Evolutionary conservation across 2,113 vertebrate genomes (phyloP).

Genomic region (Capreolus pygargus): DNA sequence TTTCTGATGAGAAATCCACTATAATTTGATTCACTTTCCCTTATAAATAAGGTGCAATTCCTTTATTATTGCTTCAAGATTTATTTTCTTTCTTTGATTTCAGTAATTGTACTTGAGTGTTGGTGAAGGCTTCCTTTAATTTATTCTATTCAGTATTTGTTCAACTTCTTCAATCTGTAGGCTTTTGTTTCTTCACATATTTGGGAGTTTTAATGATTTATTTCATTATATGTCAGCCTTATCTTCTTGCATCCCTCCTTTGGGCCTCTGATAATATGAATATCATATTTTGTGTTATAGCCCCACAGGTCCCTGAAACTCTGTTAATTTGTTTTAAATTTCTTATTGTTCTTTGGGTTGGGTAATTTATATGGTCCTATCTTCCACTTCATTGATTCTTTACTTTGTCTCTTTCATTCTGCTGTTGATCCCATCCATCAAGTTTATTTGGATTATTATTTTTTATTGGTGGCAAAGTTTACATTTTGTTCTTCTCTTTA

Average conservation of each 20-base stretch:
- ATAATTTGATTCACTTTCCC: background rate
- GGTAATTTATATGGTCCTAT: background rate
- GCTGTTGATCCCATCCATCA: background rate
- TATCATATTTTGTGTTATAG: background rate
- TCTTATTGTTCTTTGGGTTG: background rate
- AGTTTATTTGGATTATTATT: background rate
- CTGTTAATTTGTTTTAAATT: background rate
- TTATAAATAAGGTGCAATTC: background rate
- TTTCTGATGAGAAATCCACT: background rate
- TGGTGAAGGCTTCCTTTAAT: background rate
- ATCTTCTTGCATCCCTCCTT: background rate
- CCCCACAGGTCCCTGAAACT: background rate
- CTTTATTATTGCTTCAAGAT: background rate
- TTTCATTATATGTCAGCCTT: background rate
- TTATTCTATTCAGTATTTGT: background rate
- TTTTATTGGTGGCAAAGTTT: background rate
- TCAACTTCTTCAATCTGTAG: background rate
- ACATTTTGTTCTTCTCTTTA: background rate
- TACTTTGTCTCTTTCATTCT: background rate
- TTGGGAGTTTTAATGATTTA: background rate
- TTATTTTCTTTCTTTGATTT: background rate
- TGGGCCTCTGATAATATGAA: background rate
- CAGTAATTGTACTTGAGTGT: background rate
- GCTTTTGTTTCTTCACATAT: background rate
- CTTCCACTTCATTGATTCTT: background rate